These are phyloP conservation scores for Staurois parvus DNA, from an alignment of 2,797 vertebrate species.

Conservation along the genomic window DNA sequence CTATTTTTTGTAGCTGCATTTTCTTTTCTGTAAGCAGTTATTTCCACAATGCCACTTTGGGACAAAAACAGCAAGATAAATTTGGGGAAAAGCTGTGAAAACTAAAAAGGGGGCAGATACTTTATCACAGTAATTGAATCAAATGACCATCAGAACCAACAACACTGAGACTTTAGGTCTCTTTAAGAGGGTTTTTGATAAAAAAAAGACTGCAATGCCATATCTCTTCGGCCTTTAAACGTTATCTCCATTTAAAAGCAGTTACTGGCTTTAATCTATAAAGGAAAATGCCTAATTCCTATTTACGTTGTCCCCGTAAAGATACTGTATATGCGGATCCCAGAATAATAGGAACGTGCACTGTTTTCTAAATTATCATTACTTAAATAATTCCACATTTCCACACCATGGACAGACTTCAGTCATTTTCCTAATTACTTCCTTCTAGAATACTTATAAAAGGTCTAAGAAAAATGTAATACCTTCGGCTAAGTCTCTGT, in stretches of 20 bases:
- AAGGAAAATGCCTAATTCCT: not conserved
- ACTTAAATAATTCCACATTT: constrained; percentile 30
- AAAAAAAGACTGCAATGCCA: not conserved
- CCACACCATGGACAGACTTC: constrained; percentile 27
- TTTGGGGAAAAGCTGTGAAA: no score
- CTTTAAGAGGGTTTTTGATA: not conserved
- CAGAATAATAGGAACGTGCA: not conserved
- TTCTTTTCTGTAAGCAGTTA: no score
- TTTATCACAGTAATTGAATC: no score
- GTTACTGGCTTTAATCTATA: not conserved
- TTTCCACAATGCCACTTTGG: no score
- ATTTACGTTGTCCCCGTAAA: not conserved
- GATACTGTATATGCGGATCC: not conserved
- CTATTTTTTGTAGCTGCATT: no score
- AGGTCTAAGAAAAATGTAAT: constrained; percentile 40
- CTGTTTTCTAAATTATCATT: not conserved
- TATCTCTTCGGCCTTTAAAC: not conserved
- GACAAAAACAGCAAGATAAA: no score
- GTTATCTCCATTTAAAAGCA: not conserved
- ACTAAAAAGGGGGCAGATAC: no score
- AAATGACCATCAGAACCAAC: no score
- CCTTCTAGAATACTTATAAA: constrained; percentile 34
- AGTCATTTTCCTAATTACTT: constrained; percentile 18
- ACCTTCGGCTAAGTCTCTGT: constrained; percentile 32
- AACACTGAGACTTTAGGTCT: no score